Conservation (phyloP, 2,113 vertebrate species). For the Speoplatyrhinus poulsoni region DNA sequence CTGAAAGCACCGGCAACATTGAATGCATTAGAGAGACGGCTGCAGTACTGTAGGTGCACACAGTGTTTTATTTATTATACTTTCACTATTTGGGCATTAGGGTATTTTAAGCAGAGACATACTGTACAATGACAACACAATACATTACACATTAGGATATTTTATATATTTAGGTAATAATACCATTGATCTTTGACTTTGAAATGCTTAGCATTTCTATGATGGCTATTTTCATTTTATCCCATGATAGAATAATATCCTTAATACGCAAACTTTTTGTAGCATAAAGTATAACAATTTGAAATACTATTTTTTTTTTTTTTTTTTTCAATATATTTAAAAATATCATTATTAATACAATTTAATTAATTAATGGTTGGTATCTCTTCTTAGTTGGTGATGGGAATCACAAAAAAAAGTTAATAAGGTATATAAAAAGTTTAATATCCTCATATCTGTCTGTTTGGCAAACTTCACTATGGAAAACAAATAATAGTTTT, state of each 20-base stretch:
- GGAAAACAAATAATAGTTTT: slow-evolving; percentile 22
- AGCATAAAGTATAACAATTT: no score
- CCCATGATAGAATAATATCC: no score
- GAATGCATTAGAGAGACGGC: slow-evolving; percentile 33
- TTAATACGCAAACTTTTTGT: no score
- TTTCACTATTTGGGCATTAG: neutral
- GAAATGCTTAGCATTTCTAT: no score
- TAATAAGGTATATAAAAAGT: slow-evolving; percentile 15
- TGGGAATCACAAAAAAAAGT: neutral
- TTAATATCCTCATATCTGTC: slow-evolving; percentile 13
- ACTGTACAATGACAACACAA: neutral
- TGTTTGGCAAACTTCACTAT: slow-evolving; percentile 2
- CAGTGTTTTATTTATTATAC: neutral
- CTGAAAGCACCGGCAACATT: slow-evolving; percentile 27
- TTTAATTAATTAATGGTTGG: neutral
- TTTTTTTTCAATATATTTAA: no score
- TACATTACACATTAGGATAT: neutral
- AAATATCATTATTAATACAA: no score
- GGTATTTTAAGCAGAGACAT: neutral
- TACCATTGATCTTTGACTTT: no score
- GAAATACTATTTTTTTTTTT: no score
- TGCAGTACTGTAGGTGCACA: slow-evolving; percentile 7
- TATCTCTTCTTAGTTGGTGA: neutral
- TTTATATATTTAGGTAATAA: neutral
- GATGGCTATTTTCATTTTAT: no score